Base-by-base conservation (phyloP, 2,113 vertebrate species). In the Haemorhous mexicanus region DNA sequence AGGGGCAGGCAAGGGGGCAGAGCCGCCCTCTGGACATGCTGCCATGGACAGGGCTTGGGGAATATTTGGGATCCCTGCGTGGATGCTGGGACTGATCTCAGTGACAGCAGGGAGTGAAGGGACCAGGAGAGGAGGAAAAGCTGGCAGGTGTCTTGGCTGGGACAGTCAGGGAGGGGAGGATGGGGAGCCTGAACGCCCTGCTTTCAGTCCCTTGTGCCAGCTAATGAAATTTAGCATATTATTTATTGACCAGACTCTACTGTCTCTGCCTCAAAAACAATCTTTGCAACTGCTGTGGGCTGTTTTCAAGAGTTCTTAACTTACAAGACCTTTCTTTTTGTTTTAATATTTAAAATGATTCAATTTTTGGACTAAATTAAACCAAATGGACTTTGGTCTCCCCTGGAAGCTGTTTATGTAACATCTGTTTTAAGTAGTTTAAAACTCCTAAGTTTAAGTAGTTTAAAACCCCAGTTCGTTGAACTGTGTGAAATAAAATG, bases 391-490 rank as follows among this genome's bases (percentile, higher is more conserved):
- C 85, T 95, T 95, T 81, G 79, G 16, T 97, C 83, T 88, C 68
- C 43, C 37, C 70, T 91, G 94, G 85, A 93, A 95, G 72, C 85
- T 80, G 59, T 81, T 96, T 84, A 70, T 37, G 24, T 27, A 86
- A 74, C 88, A 90, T 58, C 75, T 90, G 61, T 22, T 93, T 80
- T 18, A 86, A 74, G 69, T 46, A 23, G 35, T 63, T 80, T 59
- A 41, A 95, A 53, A 53, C 52, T 18, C 52, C 28, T 53, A 53
- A 53, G 1, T 92, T 83, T 27, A 83, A 70, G 69, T 44, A 28
- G 39, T 63, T 80, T 63, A 55, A 94, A 90, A 69, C 62, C 30
- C n/a, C 53, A 23, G 33, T 7, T 32, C 37, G 30, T 67, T 52
- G 33, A 66, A 82, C 56, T 11, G 28, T 2, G 19, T 14, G 44